Conservation (phyloP, 2,113 vertebrate species). For the Rallus limicola region DNA sequence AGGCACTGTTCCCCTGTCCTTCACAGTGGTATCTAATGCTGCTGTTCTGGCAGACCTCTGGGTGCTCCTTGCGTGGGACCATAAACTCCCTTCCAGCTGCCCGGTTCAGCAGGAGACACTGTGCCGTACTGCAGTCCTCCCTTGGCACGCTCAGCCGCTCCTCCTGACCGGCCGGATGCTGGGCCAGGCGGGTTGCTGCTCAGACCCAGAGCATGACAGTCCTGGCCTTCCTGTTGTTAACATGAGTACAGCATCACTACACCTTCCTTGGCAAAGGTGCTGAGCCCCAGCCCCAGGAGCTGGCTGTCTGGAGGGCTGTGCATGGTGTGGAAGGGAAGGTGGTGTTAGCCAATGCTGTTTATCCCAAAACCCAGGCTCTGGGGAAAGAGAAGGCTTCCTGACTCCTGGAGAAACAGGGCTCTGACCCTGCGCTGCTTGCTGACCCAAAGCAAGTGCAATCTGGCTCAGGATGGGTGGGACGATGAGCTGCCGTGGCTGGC, state of each 20-base stretch:
- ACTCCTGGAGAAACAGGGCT: background rate
- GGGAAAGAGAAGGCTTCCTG: background rate
- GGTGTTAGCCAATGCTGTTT: background rate
- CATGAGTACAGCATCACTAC: background rate
- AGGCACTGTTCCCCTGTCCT: background rate
- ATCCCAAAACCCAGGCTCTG: background rate
- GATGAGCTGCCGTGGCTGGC: rapidly evolving
- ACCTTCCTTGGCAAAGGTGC: background rate
- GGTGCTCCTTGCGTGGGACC: background rate
- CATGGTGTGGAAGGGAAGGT: rapidly evolving
- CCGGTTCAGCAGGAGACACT: background rate
- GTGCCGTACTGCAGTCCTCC: background rate
- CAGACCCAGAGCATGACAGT: background rate
- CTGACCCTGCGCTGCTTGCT: background rate
- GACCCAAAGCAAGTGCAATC: background rate
- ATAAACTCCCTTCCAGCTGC: background rate
- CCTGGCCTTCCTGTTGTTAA: background rate
- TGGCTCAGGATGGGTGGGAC: background rate
- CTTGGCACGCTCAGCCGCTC: background rate
- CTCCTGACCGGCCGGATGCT: background rate
- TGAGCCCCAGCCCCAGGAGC: background rate
- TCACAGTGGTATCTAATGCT: rapidly evolving
- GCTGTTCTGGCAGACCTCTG: background rate
- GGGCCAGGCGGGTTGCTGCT: background rate
- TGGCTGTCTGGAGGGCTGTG: rapidly evolving